phyloP scores from a whole-genome alignment of 2,888 invertebrate genomes.

The Adela reaumurella region DNA sequence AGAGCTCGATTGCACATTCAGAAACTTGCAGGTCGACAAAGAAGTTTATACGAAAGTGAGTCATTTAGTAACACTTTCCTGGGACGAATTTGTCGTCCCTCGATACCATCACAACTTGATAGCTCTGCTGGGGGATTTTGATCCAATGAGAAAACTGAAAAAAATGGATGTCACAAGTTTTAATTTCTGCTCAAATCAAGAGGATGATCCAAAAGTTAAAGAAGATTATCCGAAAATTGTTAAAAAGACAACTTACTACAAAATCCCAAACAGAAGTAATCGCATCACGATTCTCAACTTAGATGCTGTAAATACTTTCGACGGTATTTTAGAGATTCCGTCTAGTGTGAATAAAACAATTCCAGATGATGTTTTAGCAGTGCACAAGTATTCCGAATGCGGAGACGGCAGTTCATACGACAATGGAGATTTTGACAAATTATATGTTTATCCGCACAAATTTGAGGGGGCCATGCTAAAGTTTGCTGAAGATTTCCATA shows the following conservation, averaged over 20 bases:
- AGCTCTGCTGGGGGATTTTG: conserved; percentile 50
- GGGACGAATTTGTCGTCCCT: conserved; percentile 66
- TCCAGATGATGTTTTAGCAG: conserved; percentile 32
- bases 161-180: conserved; percentile 30
- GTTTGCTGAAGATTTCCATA: conserved; percentile 41
- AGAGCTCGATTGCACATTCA: conserved; percentile 63
- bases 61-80: conserved; percentile 53
- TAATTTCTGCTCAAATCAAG: conserved; percentile 43
- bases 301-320: conserved; percentile 40
- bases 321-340: conserved; percentile 34
- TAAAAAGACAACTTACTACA: conserved; percentile 45
- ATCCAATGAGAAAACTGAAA: conserved; percentile 34
- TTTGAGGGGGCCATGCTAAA: conserved; percentile 52
- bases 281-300: conserved; percentile 35
- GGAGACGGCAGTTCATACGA: conserved; percentile 20
- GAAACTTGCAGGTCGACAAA: conserved; percentile 54
- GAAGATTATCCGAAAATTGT: conserved; percentile 37
- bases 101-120: conserved; percentile 52
- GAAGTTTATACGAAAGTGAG: conserved; percentile 45
- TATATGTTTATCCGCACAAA: conserved; percentile 27
- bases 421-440: conserved; percentile 8
- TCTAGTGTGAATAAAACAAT: conserved; percentile 21
- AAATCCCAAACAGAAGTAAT: conserved; percentile 23
- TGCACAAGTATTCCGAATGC: conserved; percentile 47
- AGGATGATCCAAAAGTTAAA: conserved; percentile 41